Evolutionary conservation across 2,113 vertebrate species (phyloP), one percentile per base, ranked within the genome.

Genomic region (Neolamprologus variostigma): DNA sequence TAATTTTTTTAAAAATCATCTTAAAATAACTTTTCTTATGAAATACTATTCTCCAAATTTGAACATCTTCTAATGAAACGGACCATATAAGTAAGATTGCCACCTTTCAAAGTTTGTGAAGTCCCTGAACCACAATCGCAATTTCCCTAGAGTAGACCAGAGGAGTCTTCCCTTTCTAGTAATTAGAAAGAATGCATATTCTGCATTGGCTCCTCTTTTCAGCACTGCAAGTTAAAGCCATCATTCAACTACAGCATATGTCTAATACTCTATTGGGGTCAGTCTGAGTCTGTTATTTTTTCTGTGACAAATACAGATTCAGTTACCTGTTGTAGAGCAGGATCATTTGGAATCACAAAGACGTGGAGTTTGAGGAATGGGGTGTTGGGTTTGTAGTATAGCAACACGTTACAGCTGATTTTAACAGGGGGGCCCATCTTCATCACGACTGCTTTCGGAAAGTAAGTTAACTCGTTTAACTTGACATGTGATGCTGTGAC

Each of bases 1-100:
- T 71, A 6, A 0, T 1, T 2, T 1, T 66, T n/a, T 33, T 10
- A 0, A 0, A 5, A n/a, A 66, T 40, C 0, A 42, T 23, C 35
- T 16, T 71, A 42, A 71, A 42, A 71, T 16, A 21, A 68, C 19
- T 40, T 71, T 42, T 40, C 35, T 40, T 42, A 42, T 23, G 5
- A 71, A 42, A 40, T 42, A 2, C 35, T 71, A 16, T 0, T 71
- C 37, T 71, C 37, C 12, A 40, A 71, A 42, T 71, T 71, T 42
- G 13, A 42, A 71, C 37, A 14, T 71, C 19, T 13, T 40, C 12
- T 42, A 71, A 42, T 16, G 0, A 40, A 40, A 71, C 0, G 1
- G 66, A 9, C 5, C 13, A 4, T 23, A 6, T 71, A 23, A 23
- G 37, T 3, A 71, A 3, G 66, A 40, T 23, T 9, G 21, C 68